Base-by-base conservation (phyloP, 2,113 vertebrate species). In the Abramis brama region DNA sequence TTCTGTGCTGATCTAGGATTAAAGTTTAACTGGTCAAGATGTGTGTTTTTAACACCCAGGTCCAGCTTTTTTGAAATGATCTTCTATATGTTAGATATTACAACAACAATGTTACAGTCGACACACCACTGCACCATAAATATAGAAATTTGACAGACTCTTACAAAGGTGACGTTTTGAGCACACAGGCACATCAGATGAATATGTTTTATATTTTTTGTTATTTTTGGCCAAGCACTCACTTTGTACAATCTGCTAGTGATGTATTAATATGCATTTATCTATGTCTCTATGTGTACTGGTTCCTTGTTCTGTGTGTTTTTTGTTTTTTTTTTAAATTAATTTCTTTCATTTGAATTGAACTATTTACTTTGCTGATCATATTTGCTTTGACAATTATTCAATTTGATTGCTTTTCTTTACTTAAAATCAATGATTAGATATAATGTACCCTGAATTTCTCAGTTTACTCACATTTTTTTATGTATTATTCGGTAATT, bases 1-100 rank as follows among this genome's bases (percentile, higher is more conserved):
- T 55, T 86, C 73, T 43, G 74, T 76, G 57, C 68, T 76, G 57
- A 66, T 82, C 79, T 62, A 13, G 50, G 30, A 66, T 79, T 70
- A 74, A 52, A 33, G 25, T 39, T 23, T 17, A 39, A 87, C 52
- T 73, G 13, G 64, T 60, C 55, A 43, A n/a, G 4, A 82, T 30
- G 43, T 23, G 79, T 33, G 43, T 52, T 81, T 82, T 82, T 52
- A 68, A 23, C 79, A 82, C 43, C 0, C 19, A 50, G 11, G 23
- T 64, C 59, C 15, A 80, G 59, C 6, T n/a, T 47, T 80, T 64
- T 64, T 64, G 2, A 47, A 45, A 64, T 12, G 19, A 5, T 23
- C 50, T 78, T 78, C 50, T 43, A 43, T 43, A 43, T 43, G 39
- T 43, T 43, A 43, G 8, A 43, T 43, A 43, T 43, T 9, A 9